Evolutionary conservation across 2,888 invertebrate species (phyloP), one percentile per base, ranked within the genome.

Genomic region (Ditula angustiorana): DNA sequence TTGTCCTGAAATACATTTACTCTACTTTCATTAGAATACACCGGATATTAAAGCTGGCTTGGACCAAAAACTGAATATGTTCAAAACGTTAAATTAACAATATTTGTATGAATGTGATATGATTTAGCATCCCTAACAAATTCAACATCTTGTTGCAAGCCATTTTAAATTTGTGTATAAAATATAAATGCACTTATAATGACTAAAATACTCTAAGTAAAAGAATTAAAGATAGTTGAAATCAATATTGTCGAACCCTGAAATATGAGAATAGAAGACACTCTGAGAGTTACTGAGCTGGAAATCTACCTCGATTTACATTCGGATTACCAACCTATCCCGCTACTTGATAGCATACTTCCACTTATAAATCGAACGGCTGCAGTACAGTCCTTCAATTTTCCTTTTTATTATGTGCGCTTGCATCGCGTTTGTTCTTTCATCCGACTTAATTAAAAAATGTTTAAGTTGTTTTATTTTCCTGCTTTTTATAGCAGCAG

Each of bases 261-360:
- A 50, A 56, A 49, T 23, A 49, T 56, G 41, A 30, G 26, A 53
- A 37, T 47, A 41, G 23, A 13, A 62, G 56, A 49, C 56, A 53
- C 7, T 49, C 49, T 2, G 11, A 16, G 16, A 19, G 28, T n/a
- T 19, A 21, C 1, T 24, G 44, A 28, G 52, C 50, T 61, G 52
- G 49, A 62, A 30, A 13, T 50, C 56, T 28, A 52, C 23, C 47
- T 56, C 49, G 4, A 62, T 63, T 57, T 50, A 63, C 50, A 57
- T 63, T 44, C n/a, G 50, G 50, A 63, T 63, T 62, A 62, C 28
- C 28, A 56, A 56, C 47, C 55, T 13, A 30, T 55, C 16, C 19
- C 21, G 30, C 19, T 56, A 49, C 28, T 26, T 30, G 61, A 56
- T 56, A 56, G 26, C 47, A 61, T 55, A 52, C 47, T 26, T 61